Conservation (phyloP, 2,797 vertebrate species). For the Leptatherina wallacei region DNA sequence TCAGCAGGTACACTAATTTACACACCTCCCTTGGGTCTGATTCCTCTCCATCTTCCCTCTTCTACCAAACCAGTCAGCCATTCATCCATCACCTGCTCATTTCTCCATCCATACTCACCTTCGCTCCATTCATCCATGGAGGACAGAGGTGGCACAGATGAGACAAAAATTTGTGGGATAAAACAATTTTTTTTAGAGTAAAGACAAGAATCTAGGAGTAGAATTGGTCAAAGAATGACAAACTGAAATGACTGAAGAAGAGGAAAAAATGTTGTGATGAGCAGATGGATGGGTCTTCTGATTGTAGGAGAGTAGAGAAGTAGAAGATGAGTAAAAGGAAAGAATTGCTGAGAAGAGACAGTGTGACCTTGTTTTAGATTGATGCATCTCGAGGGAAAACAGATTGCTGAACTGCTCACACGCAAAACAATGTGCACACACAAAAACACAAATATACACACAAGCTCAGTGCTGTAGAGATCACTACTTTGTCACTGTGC, state of each 20-base stretch:
- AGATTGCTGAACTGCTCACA: slow-evolving; percentile 52
- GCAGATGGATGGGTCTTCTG: slow-evolving; percentile 8
- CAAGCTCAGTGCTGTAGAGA: slow-evolving; percentile 52
- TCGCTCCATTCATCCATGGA: slow-evolving; percentile 67
- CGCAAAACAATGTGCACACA: slow-evolving; percentile 20
- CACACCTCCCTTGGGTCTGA: slow-evolving; percentile 59
- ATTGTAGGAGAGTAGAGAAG: slow-evolving; percentile 4
- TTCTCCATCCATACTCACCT: slow-evolving; percentile 30
- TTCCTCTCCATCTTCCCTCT: slow-evolving; percentile 59
- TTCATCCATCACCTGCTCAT: slow-evolving; percentile 71
- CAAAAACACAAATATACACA: slow-evolving; percentile 15
- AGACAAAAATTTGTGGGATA: slow-evolving; percentile 26
- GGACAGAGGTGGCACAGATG: slow-evolving; percentile 44
- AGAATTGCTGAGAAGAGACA: slow-evolving; percentile 44
- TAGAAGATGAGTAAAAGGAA: slow-evolving; percentile 35
- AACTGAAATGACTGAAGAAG: slow-evolving; percentile 15
- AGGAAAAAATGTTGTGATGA: slow-evolving; percentile 12
- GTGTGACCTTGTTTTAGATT: slow-evolving; percentile 77
- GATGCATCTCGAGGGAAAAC: slow-evolving; percentile 75
- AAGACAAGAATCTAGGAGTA: not conserved
- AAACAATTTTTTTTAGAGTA: slow-evolving; percentile 31
- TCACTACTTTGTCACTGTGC: slow-evolving; percentile 73
- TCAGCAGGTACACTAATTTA: slow-evolving; percentile 71
- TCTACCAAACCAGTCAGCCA: slow-evolving; percentile 42
- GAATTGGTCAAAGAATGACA: slow-evolving; percentile 8